A percentile compares a stretch with the other conserved stretches of the same genome.
phyloP scores from a whole-genome alignment of 2,797 vertebrate species.

The Catamblyrhynchus diadema region DNA sequence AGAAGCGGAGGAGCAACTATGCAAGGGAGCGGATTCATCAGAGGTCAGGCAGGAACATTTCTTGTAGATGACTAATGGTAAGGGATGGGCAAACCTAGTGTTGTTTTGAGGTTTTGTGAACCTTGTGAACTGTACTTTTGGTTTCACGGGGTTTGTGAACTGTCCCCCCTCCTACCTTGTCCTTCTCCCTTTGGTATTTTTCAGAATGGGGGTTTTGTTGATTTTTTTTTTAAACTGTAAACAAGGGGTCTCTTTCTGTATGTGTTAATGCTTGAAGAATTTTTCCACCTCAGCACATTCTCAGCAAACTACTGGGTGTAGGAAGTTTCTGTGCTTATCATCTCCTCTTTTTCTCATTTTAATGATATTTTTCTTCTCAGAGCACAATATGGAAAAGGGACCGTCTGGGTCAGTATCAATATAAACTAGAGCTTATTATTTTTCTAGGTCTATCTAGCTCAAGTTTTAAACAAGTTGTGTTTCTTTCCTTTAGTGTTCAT shows the following conservation, averaged over 20 bases:
- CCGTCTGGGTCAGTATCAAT: background rate
- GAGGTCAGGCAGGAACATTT: constrained; percentile 37
- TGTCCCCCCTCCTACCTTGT: background rate
- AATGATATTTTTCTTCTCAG: background rate
- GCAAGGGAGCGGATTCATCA: background rate
- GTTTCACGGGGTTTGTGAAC: constrained; percentile 20
- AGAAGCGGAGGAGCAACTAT: background rate
- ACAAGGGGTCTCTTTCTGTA: background rate
- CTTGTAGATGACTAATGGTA: constrained; percentile 38
- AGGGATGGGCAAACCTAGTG: constrained; percentile 53
- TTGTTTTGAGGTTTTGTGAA: constrained; percentile 56
- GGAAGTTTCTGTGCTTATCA: background rate
- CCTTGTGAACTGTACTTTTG: constrained; percentile 39
- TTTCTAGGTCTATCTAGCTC: background rate
- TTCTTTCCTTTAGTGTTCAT: background rate
- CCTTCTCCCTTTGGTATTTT: background rate
- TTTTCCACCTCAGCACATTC: background rate
- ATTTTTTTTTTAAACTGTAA: background rate
- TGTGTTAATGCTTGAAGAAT: background rate
- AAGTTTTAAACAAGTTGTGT: background rate
- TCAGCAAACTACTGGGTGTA: background rate
- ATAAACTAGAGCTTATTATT: background rate
- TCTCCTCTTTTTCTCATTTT: constrained; percentile 3
- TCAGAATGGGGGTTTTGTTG: background rate
- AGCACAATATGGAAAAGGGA: background rate